Evolutionary conservation across 2,888 invertebrate genomes (phyloP), one percentile per base, ranked within the genome.

Genomic region (Pherbina coryleti): DNA sequence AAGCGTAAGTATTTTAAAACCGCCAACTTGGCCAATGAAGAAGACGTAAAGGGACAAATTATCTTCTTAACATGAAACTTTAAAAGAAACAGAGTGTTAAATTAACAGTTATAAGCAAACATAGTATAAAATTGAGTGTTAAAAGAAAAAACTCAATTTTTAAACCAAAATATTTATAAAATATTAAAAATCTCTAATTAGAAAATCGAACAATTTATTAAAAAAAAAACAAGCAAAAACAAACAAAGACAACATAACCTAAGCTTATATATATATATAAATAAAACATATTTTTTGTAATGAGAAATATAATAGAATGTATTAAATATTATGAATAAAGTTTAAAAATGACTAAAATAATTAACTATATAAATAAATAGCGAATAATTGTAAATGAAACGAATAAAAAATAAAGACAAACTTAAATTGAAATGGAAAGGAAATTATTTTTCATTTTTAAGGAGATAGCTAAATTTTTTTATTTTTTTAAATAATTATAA

Each of bases 251-350:
- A 64, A 22, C 19, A 11, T 7, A 34, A n/a, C 11, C 9, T 34
- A n/a, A 31, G n/a, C n/a, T 66, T 31, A 64, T 25, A 57, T 28
- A 22, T 28, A 28, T 31, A 64, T 17, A 28, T 55, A 71, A 55
- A 57, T 14, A 37, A 55, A 67, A 37, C 31, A 67, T 75, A 75
- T 75, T 75, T 75, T 75, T 75, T 67, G 75, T 75, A 75, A 67
- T 67, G 75, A 75, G 55, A 37, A 37, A 67, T 67, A 55, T 55
- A 22, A 34, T 75, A 75, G 67, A 75, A 44, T 44, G 53, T 67
- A 74, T 19, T 51, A 14, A 49, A 28, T 62, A 62, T 62, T 9
- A 66, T 66, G 22, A 14, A 28, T 51, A 9, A 51, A 22, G 19
- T 34, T 37, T 34, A 22, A 22, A 19, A 69, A 69, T 22, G 66